phyloP scores from a whole-genome alignment of 2,888 invertebrate species.

The Acleris holmiana region DNA sequence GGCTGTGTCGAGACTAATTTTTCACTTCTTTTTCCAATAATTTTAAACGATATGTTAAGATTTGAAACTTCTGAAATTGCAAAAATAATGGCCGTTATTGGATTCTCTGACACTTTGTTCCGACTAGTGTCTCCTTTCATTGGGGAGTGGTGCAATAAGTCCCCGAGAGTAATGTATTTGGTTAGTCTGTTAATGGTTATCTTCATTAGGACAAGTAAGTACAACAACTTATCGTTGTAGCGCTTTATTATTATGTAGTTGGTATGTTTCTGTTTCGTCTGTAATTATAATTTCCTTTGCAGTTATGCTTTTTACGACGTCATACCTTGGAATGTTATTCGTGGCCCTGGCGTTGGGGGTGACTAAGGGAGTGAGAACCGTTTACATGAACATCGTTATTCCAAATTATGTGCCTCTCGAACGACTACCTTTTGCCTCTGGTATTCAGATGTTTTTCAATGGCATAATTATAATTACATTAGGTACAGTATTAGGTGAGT shows the following conservation, averaged over 20 bases:
- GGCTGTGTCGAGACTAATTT: constrained; percentile 89
- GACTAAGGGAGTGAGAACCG: constrained; percentile 88
- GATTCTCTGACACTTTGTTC: constrained; percentile 84
- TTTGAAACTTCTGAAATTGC: constrained; percentile 85
- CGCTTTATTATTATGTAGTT: background rate
- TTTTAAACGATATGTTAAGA: constrained; percentile 85
- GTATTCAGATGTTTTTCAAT: constrained; percentile 88
- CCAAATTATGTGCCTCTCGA: constrained; percentile 88
- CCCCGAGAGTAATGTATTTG: constrained; percentile 87
- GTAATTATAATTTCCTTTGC: constrained; percentile 47
- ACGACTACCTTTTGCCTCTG: constrained; percentile 86
- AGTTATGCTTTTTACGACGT: constrained; percentile 77
- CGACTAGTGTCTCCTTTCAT: constrained; percentile 87
- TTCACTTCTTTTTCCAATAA: constrained; percentile 86
- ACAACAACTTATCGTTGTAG: constrained; percentile 14
- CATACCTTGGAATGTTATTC: constrained; percentile 69
- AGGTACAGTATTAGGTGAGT: constrained; percentile 86
- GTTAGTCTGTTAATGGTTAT: constrained; percentile 85
- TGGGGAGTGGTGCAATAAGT: constrained; percentile 85
- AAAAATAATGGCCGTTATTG: constrained; percentile 85
- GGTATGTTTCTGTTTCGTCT: background rate
- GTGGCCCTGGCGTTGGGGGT: constrained; percentile 86
- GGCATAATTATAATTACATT: constrained; percentile 85
- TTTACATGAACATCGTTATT: constrained; percentile 88
- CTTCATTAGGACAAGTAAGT: constrained; percentile 86